Evolutionary conservation across 1,140 invertebrate genomes (phyloP).

Genomic region (Drosophila quadrilineata): DNA sequence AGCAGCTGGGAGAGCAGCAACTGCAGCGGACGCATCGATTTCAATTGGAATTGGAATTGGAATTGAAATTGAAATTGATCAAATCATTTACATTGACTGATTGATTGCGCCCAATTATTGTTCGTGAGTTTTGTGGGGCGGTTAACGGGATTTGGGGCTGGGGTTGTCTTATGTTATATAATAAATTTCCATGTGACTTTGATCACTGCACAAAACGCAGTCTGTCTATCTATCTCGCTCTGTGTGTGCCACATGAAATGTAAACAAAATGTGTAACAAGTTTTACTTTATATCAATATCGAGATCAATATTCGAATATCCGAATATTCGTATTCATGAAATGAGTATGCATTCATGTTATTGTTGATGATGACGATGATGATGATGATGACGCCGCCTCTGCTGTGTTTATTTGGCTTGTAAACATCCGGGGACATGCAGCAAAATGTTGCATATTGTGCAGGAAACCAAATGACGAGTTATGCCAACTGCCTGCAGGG

Average conservation of each 20-base stretch:
- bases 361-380: constrained; percentile 17
- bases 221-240: no score
- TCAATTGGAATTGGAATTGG: no score
- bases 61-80: no score
- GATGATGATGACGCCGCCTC: constrained; percentile 2
- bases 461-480: constrained; percentile 49
- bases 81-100: constrained; percentile 51
- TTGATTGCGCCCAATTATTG: constrained; percentile 69
- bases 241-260: constrained; percentile 8
- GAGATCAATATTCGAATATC: no score
- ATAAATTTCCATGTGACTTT: constrained; percentile 71
- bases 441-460: constrained; percentile 77
- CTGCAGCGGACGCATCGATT: constrained; percentile 49
- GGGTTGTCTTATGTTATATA: constrained; percentile 55
- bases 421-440: constrained; percentile 77
- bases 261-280: constrained; percentile 68
- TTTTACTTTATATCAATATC: no score
- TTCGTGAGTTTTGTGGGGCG: no score
- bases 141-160: constrained; percentile 6
- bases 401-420: constrained; percentile 71
- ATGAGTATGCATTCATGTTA: constrained; percentile 51
- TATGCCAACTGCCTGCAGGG: constrained; percentile 46
- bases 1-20: constrained; percentile 11
- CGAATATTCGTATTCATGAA: constrained; percentile 41
- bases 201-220: constrained; percentile 55